A percentile compares a stretch with the other conserved stretches of the same genome.
phyloP scores from a whole-genome alignment of 2,113 vertebrate genomes.

The Oryzias woworae region DNA sequence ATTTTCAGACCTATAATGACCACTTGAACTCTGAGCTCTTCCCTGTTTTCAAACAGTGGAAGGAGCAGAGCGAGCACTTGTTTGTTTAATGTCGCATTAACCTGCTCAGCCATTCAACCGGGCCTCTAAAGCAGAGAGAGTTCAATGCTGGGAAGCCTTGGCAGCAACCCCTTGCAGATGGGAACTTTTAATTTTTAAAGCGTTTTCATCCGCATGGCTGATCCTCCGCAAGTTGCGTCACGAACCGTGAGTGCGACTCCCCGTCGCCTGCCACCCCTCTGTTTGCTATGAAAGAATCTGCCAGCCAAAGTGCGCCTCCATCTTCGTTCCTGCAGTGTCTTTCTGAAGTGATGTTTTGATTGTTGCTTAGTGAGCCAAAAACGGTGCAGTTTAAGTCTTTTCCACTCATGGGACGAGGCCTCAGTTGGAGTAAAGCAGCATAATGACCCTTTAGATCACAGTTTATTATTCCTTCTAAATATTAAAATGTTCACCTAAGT shows the following conservation, averaged over 20 bases:
- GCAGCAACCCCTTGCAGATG: slow-evolving; percentile 59
- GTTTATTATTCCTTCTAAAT: too few relatives aligned
- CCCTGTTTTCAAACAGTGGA: slow-evolving; percentile 56
- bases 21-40: slow-evolving; percentile 68
- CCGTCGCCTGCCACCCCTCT: slow-evolving; percentile 39
- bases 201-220: slow-evolving; percentile 70
- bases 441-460: slow-evolving; percentile 22
- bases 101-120: slow-evolving; percentile 70
- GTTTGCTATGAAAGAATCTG: slow-evolving; percentile 43
- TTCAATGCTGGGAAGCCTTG: slow-evolving; percentile 38
- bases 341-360: slow-evolving; percentile 67
- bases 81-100: slow-evolving; percentile 73
- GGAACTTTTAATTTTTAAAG: slow-evolving; percentile 79
- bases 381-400: slow-evolving; percentile 42
- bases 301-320: slow-evolving; percentile 41
- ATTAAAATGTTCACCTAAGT: too few relatives aligned
- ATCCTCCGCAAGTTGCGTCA: slow-evolving; percentile 61
- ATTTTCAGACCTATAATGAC: slow-evolving; percentile 67
- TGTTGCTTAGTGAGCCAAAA: slow-evolving; percentile 47
- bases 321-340: slow-evolving; percentile 42
- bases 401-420: slow-evolving; percentile 45
- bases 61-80: slow-evolving; percentile 44
- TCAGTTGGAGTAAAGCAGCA: slow-evolving; percentile 16
- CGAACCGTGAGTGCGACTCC: slow-evolving; percentile 65
- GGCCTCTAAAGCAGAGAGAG: slow-evolving; percentile 47